Conservation (phyloP, 2,797 vertebrate genomes). For the Clamator glandarius region DNA sequence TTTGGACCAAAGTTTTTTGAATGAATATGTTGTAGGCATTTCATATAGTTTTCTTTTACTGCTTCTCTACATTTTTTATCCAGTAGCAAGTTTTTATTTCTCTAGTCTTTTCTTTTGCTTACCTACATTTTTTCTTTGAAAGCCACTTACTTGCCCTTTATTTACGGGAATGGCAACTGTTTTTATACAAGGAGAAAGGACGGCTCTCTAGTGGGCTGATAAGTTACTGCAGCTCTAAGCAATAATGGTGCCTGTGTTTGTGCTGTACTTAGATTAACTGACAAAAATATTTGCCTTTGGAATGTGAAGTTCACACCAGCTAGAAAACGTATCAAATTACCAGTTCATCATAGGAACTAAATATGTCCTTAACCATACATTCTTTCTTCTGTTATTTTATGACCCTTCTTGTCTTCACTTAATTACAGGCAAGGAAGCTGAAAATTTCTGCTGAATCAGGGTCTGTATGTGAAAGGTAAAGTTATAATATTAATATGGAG, state of each 20-base stretch:
- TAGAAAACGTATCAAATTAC: not conserved
- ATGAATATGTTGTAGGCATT: not conserved
- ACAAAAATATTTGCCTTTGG: constrained; percentile 12
- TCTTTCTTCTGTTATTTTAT: not conserved
- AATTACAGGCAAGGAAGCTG: not conserved
- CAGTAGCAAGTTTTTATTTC: not conserved
- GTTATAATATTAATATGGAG: not conserved
- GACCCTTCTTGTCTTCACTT: not conserved
- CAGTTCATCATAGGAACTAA: not conserved
- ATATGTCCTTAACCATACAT: fast-evolving
- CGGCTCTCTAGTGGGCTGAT: not conserved
- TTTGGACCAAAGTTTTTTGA: not conserved
- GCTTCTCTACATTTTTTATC: not conserved
- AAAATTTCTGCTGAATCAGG: not conserved
- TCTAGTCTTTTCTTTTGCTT: not conserved
- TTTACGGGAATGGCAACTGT: not conserved
- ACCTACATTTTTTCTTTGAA: not conserved
- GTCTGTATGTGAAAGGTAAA: not conserved
- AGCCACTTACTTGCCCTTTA: not conserved
- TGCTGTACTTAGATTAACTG: not conserved
- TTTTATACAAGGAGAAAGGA: not conserved
- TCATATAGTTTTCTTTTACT: not conserved
- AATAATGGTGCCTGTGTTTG: not conserved
- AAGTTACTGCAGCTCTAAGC: not conserved
- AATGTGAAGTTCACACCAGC: constrained; percentile 19